Evolutionary conservation across 1,140 invertebrate species (phyloP).

Genomic region (Latrodectus geometricus): DNA sequence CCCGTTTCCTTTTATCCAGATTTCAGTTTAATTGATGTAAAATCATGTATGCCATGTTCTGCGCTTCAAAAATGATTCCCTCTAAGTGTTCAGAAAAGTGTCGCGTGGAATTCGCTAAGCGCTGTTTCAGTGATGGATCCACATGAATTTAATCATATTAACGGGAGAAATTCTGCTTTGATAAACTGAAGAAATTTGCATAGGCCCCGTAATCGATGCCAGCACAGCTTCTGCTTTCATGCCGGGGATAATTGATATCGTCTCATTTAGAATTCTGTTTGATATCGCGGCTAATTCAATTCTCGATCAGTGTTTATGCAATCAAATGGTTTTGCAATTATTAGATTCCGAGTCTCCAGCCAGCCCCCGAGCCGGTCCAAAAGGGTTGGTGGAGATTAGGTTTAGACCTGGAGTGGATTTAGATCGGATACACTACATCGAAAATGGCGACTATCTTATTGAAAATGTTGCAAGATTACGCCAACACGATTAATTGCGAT

Average conservation of each 20-base stretch:
- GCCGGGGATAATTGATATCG: constrained; percentile 23
- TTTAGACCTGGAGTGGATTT: background rate
- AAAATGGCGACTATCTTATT: too few species aligned
- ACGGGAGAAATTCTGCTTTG: constrained; percentile 4
- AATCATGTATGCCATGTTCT: too few species aligned
- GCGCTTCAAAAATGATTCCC: too few species aligned
- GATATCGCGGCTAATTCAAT: constrained; percentile 35
- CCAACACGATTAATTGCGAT: too few species aligned
- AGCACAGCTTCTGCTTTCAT: background rate
- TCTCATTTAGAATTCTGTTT: constrained; percentile 42
- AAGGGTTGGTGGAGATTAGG: background rate
- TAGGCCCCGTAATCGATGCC: background rate
- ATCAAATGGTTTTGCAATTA: constrained; percentile 40
- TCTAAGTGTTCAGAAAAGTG: too few species aligned
- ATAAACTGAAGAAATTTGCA: constrained; percentile 1
- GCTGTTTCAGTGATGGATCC: background rate
- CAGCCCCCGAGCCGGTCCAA: background rate
- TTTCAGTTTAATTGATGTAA: too few species aligned
- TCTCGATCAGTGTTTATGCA: constrained; percentile 41
- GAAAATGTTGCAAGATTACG: too few species aligned
- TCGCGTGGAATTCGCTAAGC: background rate
- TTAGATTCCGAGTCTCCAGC: background rate
- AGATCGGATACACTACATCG: too few species aligned
- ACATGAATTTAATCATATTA: background rate
- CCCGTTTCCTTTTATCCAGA: too few species aligned